A percentile compares a stretch with the other conserved stretches of the same genome.
These are phyloP conservation scores for Drosophila kepulauana DNA, from an alignment of 1,140 invertebrate genomes.

Conservation along the genomic window DNA sequence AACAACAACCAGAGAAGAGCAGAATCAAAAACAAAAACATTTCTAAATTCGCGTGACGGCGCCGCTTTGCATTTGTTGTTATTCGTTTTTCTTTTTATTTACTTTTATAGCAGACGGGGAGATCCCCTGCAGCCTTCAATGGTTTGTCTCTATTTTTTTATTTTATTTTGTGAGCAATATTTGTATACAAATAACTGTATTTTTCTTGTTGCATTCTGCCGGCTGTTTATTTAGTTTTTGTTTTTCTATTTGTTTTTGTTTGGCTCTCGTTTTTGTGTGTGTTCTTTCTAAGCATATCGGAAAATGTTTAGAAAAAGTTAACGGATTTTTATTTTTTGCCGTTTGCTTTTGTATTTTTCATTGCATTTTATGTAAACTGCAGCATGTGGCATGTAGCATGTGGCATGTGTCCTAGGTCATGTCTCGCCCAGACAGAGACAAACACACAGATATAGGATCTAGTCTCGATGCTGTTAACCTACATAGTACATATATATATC, in stretches of 20 bases:
- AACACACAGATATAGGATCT: background rate
- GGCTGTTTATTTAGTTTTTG: conserved; percentile 8
- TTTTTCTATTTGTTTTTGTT: conserved; percentile 4
- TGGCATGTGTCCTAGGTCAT: conserved; percentile 68
- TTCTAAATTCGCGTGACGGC: conserved; percentile 76
- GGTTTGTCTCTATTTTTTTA: conserved; percentile 20
- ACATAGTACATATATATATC: conserved; percentile 33
- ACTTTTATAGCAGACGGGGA: conserved; percentile 60
- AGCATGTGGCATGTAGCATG: conserved; percentile 2
- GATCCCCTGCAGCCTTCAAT: conserved; percentile 17
- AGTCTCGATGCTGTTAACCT: conserved; percentile 64
- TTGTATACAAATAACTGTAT: conserved; percentile 54
- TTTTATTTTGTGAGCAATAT: conserved; percentile 44
- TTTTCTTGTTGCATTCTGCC: conserved; percentile 57
- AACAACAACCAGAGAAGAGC: conserved; percentile 10
- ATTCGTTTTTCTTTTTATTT: conserved; percentile 49
- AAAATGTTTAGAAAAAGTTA: conserved; percentile 69
- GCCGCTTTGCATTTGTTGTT: conserved; percentile 57
- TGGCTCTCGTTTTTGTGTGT: conserved; percentile 11
- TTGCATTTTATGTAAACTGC: conserved; percentile 28
- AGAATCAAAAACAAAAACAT: conserved; percentile 54
- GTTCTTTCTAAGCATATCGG: conserved; percentile 63
- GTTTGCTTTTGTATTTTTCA: conserved; percentile 32
- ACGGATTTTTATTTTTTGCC: conserved; percentile 45
- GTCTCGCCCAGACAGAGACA: conserved; percentile 27